phyloP scores from a whole-genome alignment of 2,888 invertebrate species.

The Epistrophe eligans region DNA sequence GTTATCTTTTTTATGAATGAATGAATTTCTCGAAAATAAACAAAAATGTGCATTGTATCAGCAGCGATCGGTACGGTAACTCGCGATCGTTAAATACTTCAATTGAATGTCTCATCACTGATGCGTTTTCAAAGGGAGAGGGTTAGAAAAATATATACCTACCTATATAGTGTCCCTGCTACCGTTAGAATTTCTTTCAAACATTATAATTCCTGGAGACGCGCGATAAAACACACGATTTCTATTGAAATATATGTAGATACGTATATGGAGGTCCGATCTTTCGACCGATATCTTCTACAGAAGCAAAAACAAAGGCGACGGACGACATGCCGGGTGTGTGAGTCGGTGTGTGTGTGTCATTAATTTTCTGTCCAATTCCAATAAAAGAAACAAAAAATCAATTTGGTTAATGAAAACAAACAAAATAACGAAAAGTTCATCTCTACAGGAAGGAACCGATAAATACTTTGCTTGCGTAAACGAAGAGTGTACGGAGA shows the following conservation, averaged over 20 bases:
- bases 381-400: conserved; percentile 66
- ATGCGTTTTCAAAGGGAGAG: not conserved
- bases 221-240: conserved; percentile 53
- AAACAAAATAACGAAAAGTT: conserved; percentile 47
- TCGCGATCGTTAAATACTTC: conserved; percentile 60
- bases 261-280: not conserved
- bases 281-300: not conserved
- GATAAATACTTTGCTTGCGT: conserved; percentile 9
- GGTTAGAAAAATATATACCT: not conserved
- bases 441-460: conserved; percentile 4
- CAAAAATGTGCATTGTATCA: not conserved
- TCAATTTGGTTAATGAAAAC: conserved; percentile 63
- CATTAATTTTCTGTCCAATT: conserved; percentile 59
- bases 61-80: conserved; percentile 18
- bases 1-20: conserved; percentile 52
- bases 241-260: conserved; percentile 39
- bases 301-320: not conserved
- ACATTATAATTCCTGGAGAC: conserved; percentile 60
- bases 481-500: not conserved
- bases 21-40: conserved; percentile 27
- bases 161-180: not conserved
- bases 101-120: conserved; percentile 18
- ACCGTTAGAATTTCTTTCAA: conserved; percentile 26
- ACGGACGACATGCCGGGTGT: not conserved
- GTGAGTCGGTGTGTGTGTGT: conserved; percentile 16